Evolutionary conservation across 2,888 invertebrate genomes (phyloP).

Genomic region (Lumbricus terrestris): DNA sequence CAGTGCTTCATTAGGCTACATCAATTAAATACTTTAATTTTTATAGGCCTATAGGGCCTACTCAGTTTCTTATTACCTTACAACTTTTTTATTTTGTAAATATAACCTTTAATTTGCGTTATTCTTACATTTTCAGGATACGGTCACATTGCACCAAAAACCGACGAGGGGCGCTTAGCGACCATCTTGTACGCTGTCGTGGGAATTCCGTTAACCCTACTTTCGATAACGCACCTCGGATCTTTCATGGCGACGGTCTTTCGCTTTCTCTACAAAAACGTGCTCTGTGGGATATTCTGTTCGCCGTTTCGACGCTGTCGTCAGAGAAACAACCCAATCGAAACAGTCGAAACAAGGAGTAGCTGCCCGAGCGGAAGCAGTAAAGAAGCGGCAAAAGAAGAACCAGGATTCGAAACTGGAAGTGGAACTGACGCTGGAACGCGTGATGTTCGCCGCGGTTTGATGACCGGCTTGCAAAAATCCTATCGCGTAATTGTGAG

Average conservation of each 20-base stretch:
- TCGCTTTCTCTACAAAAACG: slow-evolving; percentile 65
- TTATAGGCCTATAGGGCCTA: no score
- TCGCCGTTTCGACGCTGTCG: slow-evolving; percentile 28
- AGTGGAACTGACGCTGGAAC: not conserved
- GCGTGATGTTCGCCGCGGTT: slow-evolving; percentile 10
- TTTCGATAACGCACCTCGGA: slow-evolving; percentile 56
- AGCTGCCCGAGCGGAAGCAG: no score
- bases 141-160: slow-evolving; percentile 56
- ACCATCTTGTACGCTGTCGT: slow-evolving; percentile 55
- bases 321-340: not conserved
- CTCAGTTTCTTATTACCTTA: not conserved
- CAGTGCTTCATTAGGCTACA: no score
- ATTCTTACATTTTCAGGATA: slow-evolving; percentile 48
- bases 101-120: not conserved
- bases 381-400: not conserved
- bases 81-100: not conserved
- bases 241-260: slow-evolving; percentile 57
- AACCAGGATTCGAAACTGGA: not conserved
- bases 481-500: slow-evolving; percentile 24
- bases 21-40: no score
- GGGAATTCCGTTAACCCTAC: slow-evolving; percentile 54
- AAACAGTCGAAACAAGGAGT: not conserved
- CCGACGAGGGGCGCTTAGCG: slow-evolving; percentile 50
- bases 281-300: slow-evolving; percentile 52
- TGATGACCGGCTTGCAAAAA: slow-evolving; percentile 19